Evolutionary conservation across 2,797 vertebrate genomes (phyloP).

Genomic region (Gadopsis marmoratus): DNA sequence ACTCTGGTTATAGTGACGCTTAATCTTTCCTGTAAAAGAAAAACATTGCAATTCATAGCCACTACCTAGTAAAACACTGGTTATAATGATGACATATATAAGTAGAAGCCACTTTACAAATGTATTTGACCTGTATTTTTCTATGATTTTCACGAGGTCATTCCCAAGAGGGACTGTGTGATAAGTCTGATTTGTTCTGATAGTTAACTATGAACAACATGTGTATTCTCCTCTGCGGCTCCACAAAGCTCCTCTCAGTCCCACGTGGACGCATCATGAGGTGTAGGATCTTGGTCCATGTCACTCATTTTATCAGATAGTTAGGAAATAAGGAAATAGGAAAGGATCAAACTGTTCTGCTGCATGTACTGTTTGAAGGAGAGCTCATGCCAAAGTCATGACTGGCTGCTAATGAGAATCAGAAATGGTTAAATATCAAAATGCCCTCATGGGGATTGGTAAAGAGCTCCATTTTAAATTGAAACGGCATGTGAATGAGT

Average conservation of each 20-base stretch:
- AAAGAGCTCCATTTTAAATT: slow-evolving; percentile 27
- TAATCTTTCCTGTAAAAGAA: not conserved
- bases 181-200: slow-evolving; percentile 56
- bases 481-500: slow-evolving; percentile 41
- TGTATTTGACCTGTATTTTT: slow-evolving; percentile 2
- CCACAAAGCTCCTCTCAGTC: slow-evolving; percentile 42
- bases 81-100: not conserved
- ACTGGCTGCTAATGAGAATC: slow-evolving; percentile 38
- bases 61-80: not conserved
- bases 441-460: slow-evolving; percentile 10
- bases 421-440: slow-evolving; percentile 44
- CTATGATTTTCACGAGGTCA: slow-evolving; percentile 21
- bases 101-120: not conserved
- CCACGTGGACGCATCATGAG: slow-evolving; percentile 41
- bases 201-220: slow-evolving; percentile 50
- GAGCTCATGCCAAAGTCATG: slow-evolving; percentile 7
- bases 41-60: not conserved
- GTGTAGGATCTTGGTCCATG: slow-evolving; percentile 4
- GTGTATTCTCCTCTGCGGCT: slow-evolving; percentile 33
- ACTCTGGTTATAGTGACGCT: not conserved
- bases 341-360: not conserved
- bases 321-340: not conserved
- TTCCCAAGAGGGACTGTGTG: slow-evolving; percentile 10
- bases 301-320: slow-evolving; percentile 14
- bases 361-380: not conserved